A percentile compares a stretch with the other conserved stretches of the same genome.
Evolutionary conservation across 2,888 invertebrate species (phyloP).

Genomic region (Bembecia ichneumoniformis): DNA sequence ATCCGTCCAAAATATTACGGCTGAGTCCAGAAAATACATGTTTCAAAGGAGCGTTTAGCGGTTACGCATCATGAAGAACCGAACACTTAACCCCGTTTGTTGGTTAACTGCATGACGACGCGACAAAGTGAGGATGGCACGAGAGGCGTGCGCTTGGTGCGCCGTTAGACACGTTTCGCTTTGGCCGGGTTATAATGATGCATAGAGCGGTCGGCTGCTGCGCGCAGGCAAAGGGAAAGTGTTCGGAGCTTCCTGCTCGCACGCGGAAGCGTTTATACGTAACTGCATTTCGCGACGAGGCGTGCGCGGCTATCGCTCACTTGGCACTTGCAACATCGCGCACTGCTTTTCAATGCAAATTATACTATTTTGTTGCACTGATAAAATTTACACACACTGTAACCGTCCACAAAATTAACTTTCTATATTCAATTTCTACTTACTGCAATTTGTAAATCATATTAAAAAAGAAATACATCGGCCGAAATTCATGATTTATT

Average conservation of each 20-base stretch:
- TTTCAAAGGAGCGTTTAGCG: neutral
- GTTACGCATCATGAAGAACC: constrained; percentile 42
- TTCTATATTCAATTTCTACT: too few species aligned
- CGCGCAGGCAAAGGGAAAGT: constrained; percentile 70
- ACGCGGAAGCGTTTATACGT: constrained; percentile 64
- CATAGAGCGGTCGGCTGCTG: constrained; percentile 61
- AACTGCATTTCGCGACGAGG: constrained; percentile 42
- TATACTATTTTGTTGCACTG: neutral
- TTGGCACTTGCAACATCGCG: constrained; percentile 1
- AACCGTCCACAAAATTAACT: too few species aligned
- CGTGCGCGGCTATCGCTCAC: constrained; percentile 8
- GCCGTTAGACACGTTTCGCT: constrained; percentile 17
- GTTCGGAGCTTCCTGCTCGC: constrained; percentile 61
- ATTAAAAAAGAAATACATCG: too few species aligned
- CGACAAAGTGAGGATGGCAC: constrained; percentile 22
- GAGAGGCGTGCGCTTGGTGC: constrained; percentile 9
- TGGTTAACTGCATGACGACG: constrained; percentile 57
- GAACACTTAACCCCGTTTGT: constrained; percentile 57
- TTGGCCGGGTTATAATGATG: constrained; percentile 48
- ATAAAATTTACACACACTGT: too few species aligned
- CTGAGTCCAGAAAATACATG: neutral
- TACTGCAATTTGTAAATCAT: too few species aligned
- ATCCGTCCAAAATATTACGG: neutral
- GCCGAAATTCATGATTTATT: too few species aligned
- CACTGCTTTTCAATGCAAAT: neutral